phyloP scores from a whole-genome alignment of 1,140 invertebrate species.

The Plodia interpunctella region DNA sequence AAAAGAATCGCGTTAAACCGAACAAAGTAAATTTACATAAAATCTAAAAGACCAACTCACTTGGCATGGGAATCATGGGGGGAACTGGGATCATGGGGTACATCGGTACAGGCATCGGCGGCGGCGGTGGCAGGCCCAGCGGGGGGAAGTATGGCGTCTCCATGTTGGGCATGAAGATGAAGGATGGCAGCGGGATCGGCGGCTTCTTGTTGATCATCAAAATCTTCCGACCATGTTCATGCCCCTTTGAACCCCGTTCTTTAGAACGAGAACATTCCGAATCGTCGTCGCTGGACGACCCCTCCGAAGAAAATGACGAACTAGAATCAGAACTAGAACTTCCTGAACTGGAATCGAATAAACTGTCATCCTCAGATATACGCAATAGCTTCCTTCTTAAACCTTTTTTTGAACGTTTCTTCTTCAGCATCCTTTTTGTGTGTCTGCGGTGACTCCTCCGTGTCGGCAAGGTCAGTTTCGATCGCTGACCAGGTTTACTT shows the following conservation, averaged over 20 bases:
- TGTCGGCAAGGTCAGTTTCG: slow-evolving; percentile 1
- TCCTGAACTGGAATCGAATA: slow-evolving; percentile 38
- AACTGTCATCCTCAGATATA: slow-evolving; percentile 58
- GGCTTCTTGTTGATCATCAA: slow-evolving; percentile 56
- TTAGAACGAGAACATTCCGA: slow-evolving; percentile 17
- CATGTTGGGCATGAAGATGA: slow-evolving; percentile 59
- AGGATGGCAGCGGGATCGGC: slow-evolving; percentile 53
- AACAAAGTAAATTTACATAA: background rate
- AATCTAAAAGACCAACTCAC: slow-evolving; percentile 18
- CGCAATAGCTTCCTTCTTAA: slow-evolving; percentile 44
- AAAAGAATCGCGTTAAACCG: too few relatives aligned
- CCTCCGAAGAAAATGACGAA: slow-evolving; percentile 20
- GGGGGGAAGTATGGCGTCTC: slow-evolving; percentile 62
- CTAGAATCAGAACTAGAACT: slow-evolving; percentile 20
- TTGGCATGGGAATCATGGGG: slow-evolving; percentile 35
- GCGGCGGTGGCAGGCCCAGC: slow-evolving; percentile 48
- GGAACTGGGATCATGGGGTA: slow-evolving; percentile 60
- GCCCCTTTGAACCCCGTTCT: slow-evolving; percentile 31
- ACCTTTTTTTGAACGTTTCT: slow-evolving; percentile 27
- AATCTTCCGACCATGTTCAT: slow-evolving; percentile 55
- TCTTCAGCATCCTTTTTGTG: slow-evolving; percentile 21
- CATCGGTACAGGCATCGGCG: slow-evolving; percentile 47
- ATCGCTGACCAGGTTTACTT: background rate
- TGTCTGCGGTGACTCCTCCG: slow-evolving; percentile 28
- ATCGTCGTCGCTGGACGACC: slow-evolving; percentile 6